Conservation (phyloP, 2,113 vertebrate genomes). For the Microtus pennsylvanicus region DNA sequence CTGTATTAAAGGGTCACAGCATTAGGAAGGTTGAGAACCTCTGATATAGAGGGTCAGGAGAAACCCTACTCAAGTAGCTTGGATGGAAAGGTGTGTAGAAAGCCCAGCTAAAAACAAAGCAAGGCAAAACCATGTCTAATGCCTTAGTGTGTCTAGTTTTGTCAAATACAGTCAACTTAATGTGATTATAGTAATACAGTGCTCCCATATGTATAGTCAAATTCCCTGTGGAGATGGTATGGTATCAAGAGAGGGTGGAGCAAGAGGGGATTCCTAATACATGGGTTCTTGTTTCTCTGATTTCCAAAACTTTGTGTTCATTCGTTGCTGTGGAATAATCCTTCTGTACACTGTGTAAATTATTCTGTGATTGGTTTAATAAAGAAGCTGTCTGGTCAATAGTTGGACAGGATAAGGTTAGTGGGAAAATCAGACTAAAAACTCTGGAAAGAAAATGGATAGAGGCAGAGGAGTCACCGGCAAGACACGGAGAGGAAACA, state of each 20-base stretch:
- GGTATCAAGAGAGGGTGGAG: neutral
- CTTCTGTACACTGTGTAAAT: too few relatives aligned
- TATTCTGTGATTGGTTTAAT: too few relatives aligned
- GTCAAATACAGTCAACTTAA: neutral
- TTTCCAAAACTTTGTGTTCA: neutral
- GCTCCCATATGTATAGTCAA: neutral
- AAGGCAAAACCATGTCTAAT: neutral
- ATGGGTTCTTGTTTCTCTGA: neutral
- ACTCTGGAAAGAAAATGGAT: too few relatives aligned
- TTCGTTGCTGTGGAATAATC: neutral
- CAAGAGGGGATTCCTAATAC: neutral
- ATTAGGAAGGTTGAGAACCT: neutral
- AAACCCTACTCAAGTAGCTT: neutral
- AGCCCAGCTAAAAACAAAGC: neutral
- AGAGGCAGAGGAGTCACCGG: too few relatives aligned
- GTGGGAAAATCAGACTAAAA: too few relatives aligned
- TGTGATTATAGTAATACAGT: neutral
- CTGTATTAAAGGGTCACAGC: neutral
- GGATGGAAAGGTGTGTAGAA: neutral
- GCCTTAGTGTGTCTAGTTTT: neutral
- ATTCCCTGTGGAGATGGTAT: neutral
- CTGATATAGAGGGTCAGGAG: neutral
- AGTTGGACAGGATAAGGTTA: too few relatives aligned
- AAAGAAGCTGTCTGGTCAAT: too few relatives aligned
- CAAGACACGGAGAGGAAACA: too few relatives aligned